A percentile compares a stretch with the other conserved stretches of the same genome.
Conservation (phyloP, 2,797 vertebrate species). For the Vireo griseus region DNA sequence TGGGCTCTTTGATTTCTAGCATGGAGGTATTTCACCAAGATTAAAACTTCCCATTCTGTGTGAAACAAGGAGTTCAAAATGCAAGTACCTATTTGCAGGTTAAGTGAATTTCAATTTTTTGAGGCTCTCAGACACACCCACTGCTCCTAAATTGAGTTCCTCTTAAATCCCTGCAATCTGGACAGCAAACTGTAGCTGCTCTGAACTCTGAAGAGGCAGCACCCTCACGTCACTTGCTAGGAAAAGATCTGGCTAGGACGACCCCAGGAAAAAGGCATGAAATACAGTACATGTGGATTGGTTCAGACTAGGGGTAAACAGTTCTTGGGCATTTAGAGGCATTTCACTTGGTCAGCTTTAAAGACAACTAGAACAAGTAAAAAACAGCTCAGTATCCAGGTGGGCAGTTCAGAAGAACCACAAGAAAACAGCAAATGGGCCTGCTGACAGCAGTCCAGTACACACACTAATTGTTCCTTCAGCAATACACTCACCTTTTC, state of each 20-base stretch:
- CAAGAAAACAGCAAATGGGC: background rate
- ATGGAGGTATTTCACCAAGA: background rate
- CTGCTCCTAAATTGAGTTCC: background rate
- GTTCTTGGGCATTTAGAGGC: background rate
- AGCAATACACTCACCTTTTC: conserved; percentile 35
- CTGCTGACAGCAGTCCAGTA: background rate
- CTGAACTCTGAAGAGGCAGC: background rate
- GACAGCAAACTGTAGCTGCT: background rate
- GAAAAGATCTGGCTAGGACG: background rate
- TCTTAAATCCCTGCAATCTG: background rate
- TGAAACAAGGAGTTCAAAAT: background rate
- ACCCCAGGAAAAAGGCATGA: background rate
- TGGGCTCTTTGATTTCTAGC: background rate
- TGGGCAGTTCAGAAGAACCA: background rate
- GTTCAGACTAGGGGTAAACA: background rate
- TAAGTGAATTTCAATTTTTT: background rate
- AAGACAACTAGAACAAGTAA: background rate
- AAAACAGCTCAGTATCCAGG: background rate
- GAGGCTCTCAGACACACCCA: background rate
- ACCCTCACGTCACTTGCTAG: background rate
- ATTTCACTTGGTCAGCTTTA: background rate
- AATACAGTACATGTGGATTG: background rate
- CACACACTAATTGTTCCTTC: background rate
- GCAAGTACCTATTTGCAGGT: background rate
- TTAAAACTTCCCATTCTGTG: background rate